A percentile compares a stretch with the other conserved stretches of the same genome.
Evolutionary conservation across 2,888 invertebrate genomes (phyloP).

Genomic region (Diabrotica balteata): DNA sequence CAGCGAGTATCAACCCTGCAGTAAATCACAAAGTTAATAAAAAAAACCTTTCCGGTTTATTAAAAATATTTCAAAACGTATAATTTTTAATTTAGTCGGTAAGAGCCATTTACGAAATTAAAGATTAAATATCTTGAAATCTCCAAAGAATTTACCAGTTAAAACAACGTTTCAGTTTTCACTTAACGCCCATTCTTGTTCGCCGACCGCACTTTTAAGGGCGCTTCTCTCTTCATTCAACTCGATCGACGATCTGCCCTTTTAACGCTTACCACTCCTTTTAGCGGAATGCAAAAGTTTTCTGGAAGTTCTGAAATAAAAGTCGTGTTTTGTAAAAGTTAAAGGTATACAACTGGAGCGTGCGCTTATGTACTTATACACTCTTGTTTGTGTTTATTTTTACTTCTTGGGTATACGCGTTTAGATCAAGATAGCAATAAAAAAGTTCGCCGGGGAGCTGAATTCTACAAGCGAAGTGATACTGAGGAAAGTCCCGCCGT

Average conservation of each 20-base stretch:
- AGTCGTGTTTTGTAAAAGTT: conserved; percentile 56
- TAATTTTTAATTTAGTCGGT: too few species aligned
- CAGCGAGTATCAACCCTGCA: too few species aligned
- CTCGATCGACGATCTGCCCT: conserved; percentile 25
- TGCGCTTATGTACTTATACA: conserved; percentile 42
- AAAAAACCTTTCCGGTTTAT: too few species aligned
- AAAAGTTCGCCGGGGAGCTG: too few species aligned
- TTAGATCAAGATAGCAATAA: too few species aligned
- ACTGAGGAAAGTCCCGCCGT: too few species aligned
- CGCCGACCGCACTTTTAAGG: conserved; percentile 42
- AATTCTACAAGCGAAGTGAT: too few species aligned
- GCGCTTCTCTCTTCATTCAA: conserved; percentile 36
- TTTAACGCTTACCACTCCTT: conserved; percentile 34
- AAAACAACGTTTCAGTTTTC: conserved; percentile 40
- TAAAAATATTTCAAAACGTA: too few species aligned
- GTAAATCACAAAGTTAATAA: too few species aligned
- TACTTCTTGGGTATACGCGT: too few species aligned
- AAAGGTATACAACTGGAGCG: conserved; percentile 45
- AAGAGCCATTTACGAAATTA: neutral
- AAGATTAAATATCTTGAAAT: neutral
- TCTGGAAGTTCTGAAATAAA: conserved; percentile 56
- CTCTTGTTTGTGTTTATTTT: neutral
- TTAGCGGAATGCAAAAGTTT: conserved; percentile 49
- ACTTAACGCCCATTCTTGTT: conserved; percentile 41
- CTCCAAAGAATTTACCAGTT: conserved; percentile 35